Evolutionary conservation across 2,888 invertebrate species (phyloP).

Genomic region (Erynnis tages): DNA sequence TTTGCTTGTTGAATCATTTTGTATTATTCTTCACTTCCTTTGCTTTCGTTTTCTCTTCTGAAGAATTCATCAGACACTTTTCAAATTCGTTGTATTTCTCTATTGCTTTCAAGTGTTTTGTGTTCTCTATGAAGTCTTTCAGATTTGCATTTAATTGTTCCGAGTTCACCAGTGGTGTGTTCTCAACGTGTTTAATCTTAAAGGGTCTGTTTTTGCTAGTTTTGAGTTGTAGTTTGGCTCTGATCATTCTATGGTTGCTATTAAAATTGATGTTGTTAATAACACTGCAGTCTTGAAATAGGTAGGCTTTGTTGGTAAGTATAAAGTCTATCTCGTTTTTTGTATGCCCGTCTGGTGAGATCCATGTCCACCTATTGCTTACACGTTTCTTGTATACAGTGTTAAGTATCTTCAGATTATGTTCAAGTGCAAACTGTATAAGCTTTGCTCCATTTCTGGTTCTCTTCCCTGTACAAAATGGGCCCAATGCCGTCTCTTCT

Average conservation of each 20-base stretch:
- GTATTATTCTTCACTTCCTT: background rate
- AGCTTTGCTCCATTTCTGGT: conserved; percentile 31
- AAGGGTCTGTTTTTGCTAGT: background rate
- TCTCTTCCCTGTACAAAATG: conserved; percentile 27
- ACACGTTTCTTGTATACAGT: conserved; percentile 26
- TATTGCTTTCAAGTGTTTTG: background rate
- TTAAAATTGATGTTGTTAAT: too few species aligned
- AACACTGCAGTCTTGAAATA: too few species aligned
- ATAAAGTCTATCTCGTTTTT: conserved; percentile 34
- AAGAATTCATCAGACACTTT: background rate
- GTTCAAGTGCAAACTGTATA: conserved; percentile 24
- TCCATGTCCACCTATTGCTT: conserved; percentile 33
- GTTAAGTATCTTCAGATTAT: conserved; percentile 31
- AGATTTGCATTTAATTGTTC: background rate
- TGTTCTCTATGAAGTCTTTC: background rate
- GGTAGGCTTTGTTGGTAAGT: background rate
- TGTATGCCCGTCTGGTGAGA: conserved; percentile 29
- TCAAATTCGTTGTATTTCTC: background rate
- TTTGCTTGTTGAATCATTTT: background rate
- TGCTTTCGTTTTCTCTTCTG: background rate
- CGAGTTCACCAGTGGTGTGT: background rate
- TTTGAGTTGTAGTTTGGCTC: too few species aligned
- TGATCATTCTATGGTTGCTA: too few species aligned
- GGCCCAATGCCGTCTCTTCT: conserved; percentile 30
- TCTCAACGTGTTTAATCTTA: background rate